Percentiles rank a stretch among this genome's conserved stretches.
Conservation (phyloP, 2,113 vertebrate genomes). For the Gila orcuttii region DNA sequence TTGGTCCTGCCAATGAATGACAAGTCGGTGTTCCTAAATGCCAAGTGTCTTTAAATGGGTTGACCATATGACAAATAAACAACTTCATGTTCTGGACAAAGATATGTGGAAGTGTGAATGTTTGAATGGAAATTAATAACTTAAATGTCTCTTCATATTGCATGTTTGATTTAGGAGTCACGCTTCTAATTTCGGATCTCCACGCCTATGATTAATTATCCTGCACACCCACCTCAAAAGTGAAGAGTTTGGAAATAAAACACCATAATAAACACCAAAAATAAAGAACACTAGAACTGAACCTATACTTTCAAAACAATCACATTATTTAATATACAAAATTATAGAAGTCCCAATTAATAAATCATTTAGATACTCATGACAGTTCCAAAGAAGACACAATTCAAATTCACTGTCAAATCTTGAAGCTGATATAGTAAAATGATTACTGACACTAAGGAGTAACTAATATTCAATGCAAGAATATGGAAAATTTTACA, state of each 20-base stretch:
- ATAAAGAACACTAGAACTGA: too few species aligned
- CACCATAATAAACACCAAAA: too few species aligned
- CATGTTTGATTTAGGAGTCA: neutral
- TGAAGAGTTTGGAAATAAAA: neutral
- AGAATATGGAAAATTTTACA: neutral
- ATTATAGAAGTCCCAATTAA: neutral
- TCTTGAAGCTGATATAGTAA: neutral
- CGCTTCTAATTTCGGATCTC: neutral
- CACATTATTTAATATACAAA: neutral
- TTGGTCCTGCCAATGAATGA: constrained; percentile 1
- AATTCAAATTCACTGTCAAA: neutral
- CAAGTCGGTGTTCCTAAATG: neutral
- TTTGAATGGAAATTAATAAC: neutral
- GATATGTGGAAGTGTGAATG: neutral
- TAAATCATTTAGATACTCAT: too few species aligned
- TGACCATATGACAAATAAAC: constrained; percentile 15
- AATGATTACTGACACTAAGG: neutral
- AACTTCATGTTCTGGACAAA: neutral
- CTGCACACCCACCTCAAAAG: neutral
- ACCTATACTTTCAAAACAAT: neutral
- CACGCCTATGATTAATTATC: neutral
- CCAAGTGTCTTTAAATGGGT: constrained; percentile 18
- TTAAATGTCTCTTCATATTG: neutral
- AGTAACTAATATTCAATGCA: neutral
- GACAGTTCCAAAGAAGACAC: neutral